These are phyloP conservation scores for Arge pagana DNA, from an alignment of 2,888 invertebrate species.

Conservation along the genomic window DNA sequence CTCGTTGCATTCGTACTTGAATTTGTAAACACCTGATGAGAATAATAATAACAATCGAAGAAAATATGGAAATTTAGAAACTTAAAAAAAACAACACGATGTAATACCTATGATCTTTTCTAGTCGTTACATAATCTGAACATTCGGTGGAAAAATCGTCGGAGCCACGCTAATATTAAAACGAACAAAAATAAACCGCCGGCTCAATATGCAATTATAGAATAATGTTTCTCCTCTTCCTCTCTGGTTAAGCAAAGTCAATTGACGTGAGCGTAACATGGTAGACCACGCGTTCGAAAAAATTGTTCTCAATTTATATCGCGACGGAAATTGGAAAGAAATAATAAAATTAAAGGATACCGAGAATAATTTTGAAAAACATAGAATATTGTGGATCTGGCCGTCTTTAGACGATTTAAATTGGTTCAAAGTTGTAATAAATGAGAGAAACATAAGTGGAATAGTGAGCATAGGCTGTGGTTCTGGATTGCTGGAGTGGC, in stretches of 20 bases:
- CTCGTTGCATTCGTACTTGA: too few species aligned
- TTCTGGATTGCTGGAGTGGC: conserved; percentile 82
- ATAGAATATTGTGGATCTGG: conserved; percentile 74
- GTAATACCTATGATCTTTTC: too few species aligned
- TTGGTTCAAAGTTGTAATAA: conserved; percentile 62
- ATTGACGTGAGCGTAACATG: conserved; percentile 9
- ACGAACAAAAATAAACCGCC: conserved; percentile 12
- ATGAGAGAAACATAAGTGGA: conserved; percentile 57
- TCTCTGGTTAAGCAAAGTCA: background rate
- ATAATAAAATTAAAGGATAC: conserved; percentile 51
- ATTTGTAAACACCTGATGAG: too few species aligned
- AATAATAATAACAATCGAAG: too few species aligned
- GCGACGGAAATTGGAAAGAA: conserved; percentile 54
- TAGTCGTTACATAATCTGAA: too few species aligned
- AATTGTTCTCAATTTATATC: conserved; percentile 36
- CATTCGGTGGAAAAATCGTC: too few species aligned
- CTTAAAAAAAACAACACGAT: too few species aligned
- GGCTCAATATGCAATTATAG: conserved; percentile 2
- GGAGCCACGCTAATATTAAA: too few species aligned
- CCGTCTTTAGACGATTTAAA: conserved; percentile 69
- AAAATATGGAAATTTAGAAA: too few species aligned
- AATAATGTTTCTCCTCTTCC: background rate
- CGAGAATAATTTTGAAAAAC: conserved; percentile 57
- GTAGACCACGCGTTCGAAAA: conserved; percentile 35
- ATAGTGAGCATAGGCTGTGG: conserved; percentile 80